phyloP scores from a whole-genome alignment of 2,113 vertebrate species.

The Zeus faber region DNA sequence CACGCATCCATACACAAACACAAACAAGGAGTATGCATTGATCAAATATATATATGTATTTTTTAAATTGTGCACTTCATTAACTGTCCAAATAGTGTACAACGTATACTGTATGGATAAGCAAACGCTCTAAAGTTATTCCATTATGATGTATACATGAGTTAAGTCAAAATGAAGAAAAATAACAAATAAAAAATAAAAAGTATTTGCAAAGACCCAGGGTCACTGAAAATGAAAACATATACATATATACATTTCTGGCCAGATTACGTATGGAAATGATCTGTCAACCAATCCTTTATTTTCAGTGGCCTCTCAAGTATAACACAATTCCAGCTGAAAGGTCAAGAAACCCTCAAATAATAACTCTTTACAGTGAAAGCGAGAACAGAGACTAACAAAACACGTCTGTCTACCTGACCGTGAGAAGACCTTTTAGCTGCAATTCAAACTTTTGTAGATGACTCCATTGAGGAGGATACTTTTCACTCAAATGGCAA shows the following conservation, averaged over 20 bases:
- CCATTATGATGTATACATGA: conserved; percentile 18
- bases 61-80: conserved; percentile 35
- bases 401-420: conserved; percentile 16
- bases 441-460: too few relatives aligned
- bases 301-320: conserved; percentile 46
- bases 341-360: conserved; percentile 13
- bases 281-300: conserved; percentile 46
- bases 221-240: conserved; percentile 22
- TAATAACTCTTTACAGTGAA: conserved; percentile 52
- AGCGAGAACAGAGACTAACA: background rate
- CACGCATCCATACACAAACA: conserved; percentile 5
- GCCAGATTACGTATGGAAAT: conserved; percentile 25
- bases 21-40: background rate
- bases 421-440: conserved; percentile 29
- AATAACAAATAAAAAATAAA: conserved; percentile 15
- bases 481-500: background rate
- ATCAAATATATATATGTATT: background rate
- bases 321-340: conserved; percentile 49
- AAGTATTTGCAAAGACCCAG: conserved; percentile 7
- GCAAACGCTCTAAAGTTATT: conserved; percentile 12
- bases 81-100: conserved; percentile 20
- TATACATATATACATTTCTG: conserved; percentile 7
- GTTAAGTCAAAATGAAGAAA: conserved; percentile 18
- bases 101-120: conserved; percentile 6
- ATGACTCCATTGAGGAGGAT: background rate